A percentile compares a stretch with the other conserved stretches of the same genome.
These are phyloP conservation scores for Cynodonichthys magdalenae DNA, from an alignment of 2,797 vertebrate genomes.

Conservation along the genomic window DNA sequence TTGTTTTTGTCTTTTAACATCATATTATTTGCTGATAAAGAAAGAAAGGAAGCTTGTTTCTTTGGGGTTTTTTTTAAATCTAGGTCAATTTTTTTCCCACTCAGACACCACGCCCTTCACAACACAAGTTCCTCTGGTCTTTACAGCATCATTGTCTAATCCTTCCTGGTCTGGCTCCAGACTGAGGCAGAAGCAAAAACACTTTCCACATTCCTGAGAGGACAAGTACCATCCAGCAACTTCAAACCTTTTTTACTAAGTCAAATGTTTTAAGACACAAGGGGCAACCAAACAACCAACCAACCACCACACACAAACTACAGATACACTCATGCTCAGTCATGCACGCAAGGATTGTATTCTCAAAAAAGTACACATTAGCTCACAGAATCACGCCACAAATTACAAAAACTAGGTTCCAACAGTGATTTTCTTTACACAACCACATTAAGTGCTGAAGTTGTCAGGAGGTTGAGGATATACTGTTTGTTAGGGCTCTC, in stretches of 20 bases:
- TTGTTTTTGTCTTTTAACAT: not conserved
- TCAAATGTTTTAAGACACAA: slow-evolving; percentile 75
- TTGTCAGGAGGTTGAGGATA: slow-evolving; percentile 74
- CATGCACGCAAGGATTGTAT: slow-evolving; percentile 64
- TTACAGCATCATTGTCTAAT: slow-evolving; percentile 62
- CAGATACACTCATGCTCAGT: slow-evolving; percentile 35
- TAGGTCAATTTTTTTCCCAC: slow-evolving; percentile 33
- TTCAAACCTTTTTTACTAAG: slow-evolving; percentile 77
- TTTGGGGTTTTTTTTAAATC: slow-evolving; percentile 12
- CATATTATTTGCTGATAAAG: not conserved
- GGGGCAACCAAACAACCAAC: slow-evolving; percentile 51
- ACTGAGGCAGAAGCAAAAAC: slow-evolving; percentile 75
- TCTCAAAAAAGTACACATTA: slow-evolving; percentile 56
- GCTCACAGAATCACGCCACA: slow-evolving; percentile 68
- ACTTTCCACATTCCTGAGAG: slow-evolving; percentile 80
- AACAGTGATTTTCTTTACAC: slow-evolving; percentile 80
- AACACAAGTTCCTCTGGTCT: slow-evolving; percentile 53
- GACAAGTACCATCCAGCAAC: slow-evolving; percentile 78
- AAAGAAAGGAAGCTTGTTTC: slow-evolving; percentile 5
- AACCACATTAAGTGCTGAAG: slow-evolving; percentile 81
- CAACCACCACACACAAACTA: slow-evolving; percentile 24
- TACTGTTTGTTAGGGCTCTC: slow-evolving; percentile 78
- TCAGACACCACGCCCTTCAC: slow-evolving; percentile 27
- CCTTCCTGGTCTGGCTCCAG: slow-evolving; percentile 70
- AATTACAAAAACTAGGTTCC: slow-evolving; percentile 72